Evolutionary conservation across 2,888 invertebrate species (phyloP), one percentile per base, ranked within the genome.

Genomic region (Platynereis dumerilii): DNA sequence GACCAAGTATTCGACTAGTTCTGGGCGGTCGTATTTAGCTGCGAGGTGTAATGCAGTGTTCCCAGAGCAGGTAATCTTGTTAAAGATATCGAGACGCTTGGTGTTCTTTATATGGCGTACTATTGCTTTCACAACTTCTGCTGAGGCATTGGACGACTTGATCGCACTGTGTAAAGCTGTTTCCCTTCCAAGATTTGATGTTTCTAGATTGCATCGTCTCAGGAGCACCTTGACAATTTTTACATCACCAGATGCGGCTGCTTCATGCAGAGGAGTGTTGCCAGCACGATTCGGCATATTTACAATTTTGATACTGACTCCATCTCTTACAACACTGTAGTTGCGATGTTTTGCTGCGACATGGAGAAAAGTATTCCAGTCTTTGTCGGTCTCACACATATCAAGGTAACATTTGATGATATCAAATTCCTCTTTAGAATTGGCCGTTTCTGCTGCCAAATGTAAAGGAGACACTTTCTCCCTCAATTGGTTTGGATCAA

Each of bases 211-310:
- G 17, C 12, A 10, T 42, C 17, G 42, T 42, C 42, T 42, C 12
- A 78, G 62, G 0, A 78, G 70, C 17, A 68, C 65, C 44, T 65
- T 29, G n/a, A 77, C 72, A 5, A 73, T 72, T 12, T 76, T 72
- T 22, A 67, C 52, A 58, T 76, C 70, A 17, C 81, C 81, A 34
- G 72, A 68, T 7, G 71, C 70, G 59, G 78, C 78, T 1, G 81
- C 79, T 34, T 78, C 69, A 60, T 81, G 82, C 15, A 82, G 68
- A 1, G 79, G 74, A 0, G 81, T 80, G 64, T 79, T 74, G 1
- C 78, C 79, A n/a, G 72, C 62, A 1, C 69, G 68, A 64, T 78
- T 78, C 60, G 70, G 66, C 2, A 64, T 63, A 69, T 79, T 74
- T 17, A 78, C 65, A 10, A 69, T 64, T 3, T 71, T 58, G 2